Conservation (phyloP, 2,797 vertebrate species). For the Allobates femoralis region DNA sequence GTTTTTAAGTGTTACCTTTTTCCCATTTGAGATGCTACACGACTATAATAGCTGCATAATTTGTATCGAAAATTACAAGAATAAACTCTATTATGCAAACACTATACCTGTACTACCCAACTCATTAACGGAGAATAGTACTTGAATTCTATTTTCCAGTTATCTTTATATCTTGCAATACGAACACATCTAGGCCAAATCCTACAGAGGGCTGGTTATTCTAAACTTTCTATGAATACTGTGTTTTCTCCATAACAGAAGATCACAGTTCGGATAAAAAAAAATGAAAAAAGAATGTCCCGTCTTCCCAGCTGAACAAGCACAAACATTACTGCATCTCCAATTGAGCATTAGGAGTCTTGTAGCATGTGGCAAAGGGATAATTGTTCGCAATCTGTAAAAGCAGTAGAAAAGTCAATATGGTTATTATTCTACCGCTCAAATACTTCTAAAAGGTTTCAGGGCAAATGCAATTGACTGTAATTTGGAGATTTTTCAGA, state of each 20-base stretch:
- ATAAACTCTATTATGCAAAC: too few species aligned
- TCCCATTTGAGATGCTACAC: too few species aligned
- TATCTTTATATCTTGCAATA: too few species aligned
- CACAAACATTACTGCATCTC: constrained; percentile 35
- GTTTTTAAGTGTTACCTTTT: too few species aligned
- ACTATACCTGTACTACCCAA: too few species aligned
- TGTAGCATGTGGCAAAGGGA: constrained; percentile 43
- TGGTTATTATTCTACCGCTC: constrained; percentile 55
- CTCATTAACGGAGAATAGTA: too few species aligned
- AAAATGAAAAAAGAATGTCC: constrained; percentile 14
- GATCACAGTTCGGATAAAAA: neutral
- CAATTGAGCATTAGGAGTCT: constrained; percentile 6
- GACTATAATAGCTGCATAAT: too few species aligned
- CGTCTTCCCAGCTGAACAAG: constrained; percentile 14
- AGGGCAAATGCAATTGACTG: constrained; percentile 46
- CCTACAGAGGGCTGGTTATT: neutral
- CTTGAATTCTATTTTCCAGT: too few species aligned
- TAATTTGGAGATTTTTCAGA: constrained; percentile 48
- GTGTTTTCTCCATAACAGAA: neutral
- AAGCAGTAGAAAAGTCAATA: constrained; percentile 56
- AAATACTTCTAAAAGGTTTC: constrained; percentile 52
- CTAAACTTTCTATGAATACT: neutral
- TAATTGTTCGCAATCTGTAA: constrained; percentile 57
- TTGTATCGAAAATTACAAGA: too few species aligned
- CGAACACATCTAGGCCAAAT: neutral